Percentiles rank a stretch among this genome's conserved stretches.
Conservation (phyloP, 2,113 vertebrate genomes). For the Physeter macrocephalus region DNA sequence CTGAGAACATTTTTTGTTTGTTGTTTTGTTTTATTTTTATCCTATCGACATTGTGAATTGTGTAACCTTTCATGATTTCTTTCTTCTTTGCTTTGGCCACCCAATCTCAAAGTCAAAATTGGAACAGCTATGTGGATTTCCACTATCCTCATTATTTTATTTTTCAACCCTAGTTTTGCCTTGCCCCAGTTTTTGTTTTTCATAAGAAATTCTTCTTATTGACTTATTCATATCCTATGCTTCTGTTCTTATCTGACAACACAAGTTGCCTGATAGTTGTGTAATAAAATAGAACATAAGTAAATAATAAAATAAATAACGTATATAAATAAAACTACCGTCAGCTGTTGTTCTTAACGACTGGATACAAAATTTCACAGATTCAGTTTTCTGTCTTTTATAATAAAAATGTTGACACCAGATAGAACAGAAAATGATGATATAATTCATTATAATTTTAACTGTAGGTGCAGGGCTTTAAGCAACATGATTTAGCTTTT, state of each 20-base stretch:
- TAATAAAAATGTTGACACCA: not conserved
- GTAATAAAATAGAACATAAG: not conserved
- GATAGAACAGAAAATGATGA: not conserved
- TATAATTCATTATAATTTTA: not conserved
- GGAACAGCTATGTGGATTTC: not conserved
- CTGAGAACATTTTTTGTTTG: not conserved
- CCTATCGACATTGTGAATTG: not conserved
- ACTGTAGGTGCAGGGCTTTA: not conserved
- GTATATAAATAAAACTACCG: not conserved
- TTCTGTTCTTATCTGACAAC: not conserved
- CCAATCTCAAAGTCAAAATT: not conserved
- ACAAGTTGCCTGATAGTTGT: not conserved
- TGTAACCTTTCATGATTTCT: not conserved
- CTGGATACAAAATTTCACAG: not conserved
- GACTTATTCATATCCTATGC: not conserved
- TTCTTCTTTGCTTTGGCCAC: not conserved
- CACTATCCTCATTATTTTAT: not conserved
- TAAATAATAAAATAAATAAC: not conserved
- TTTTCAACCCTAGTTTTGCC: not conserved
- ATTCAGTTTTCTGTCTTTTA: not conserved
- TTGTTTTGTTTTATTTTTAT: not conserved
- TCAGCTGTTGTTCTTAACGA: not conserved
- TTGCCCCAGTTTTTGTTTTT: not conserved
- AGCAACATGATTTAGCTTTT: not conserved
- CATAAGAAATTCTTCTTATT: not conserved